A percentile compares a stretch with the other conserved stretches of the same genome.
Conservation (phyloP, 2,113 vertebrate species). For the Romanogobio albipinnatus region DNA sequence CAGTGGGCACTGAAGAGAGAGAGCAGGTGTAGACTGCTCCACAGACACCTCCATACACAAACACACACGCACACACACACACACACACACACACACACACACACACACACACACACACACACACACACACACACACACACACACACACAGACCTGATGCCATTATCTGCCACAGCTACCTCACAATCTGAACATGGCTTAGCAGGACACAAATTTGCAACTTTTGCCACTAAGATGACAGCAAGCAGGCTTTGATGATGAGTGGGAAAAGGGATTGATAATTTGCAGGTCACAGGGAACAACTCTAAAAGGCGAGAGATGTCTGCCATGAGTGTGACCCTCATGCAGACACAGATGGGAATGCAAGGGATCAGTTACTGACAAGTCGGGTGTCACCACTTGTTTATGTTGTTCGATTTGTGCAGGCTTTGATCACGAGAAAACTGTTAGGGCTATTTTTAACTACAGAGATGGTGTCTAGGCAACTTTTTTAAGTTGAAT, state of each 20-base stretch:
- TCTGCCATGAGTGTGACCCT: not conserved
- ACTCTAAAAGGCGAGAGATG: not conserved
- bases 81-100: no score
- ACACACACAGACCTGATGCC: conserved; percentile 56
- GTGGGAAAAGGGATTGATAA: conserved; percentile 56
- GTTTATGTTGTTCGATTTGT: conserved; percentile 26
- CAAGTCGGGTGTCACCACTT: conserved; percentile 16
- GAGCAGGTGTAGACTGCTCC: conserved; percentile 74
- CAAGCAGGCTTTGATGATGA: conserved; percentile 55
- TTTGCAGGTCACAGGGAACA: conserved; percentile 50
- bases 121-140: conserved; percentile 34
- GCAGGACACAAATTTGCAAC: conserved; percentile 4
- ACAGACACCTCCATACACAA: conserved; percentile 65
- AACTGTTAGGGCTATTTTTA: conserved; percentile 19
- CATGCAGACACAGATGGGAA: conserved; percentile 24
- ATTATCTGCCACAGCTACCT: conserved; percentile 61
- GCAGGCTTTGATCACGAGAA: conserved; percentile 25
- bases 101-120: conserved; percentile 51
- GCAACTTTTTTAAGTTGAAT: not conserved
- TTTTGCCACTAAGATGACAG: conserved; percentile 52
- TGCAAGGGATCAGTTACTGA: conserved; percentile 30
- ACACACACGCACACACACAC: conserved; percentile 54
- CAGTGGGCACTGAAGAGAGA: conserved; percentile 70
- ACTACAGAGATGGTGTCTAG: not conserved
- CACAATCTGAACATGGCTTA: not conserved